Percentiles rank a stretch among this genome's conserved stretches.
Evolutionary conservation across 2,888 invertebrate species (phyloP).

Genomic region (Tenthredo amoena): DNA sequence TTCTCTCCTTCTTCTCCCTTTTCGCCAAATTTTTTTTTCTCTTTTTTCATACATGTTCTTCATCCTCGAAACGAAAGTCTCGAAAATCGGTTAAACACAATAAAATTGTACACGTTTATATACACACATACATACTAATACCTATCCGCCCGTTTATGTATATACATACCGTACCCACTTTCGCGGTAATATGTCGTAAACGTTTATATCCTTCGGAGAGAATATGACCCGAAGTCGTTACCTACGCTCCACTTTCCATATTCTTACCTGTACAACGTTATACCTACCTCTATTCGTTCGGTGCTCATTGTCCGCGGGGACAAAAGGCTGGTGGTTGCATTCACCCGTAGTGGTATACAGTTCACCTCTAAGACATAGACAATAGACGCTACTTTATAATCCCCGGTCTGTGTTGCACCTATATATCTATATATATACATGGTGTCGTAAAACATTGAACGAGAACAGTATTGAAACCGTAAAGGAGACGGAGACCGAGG

Average conservation of each 20-base stretch:
- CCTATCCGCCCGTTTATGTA: not conserved
- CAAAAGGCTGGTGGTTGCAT: constrained; percentile 40
- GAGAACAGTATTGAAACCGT: constrained; percentile 14
- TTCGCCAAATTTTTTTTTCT: not conserved
- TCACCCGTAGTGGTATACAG: not conserved
- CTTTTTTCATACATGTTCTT: not conserved
- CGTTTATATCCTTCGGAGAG: not conserved
- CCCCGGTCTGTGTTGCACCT: not conserved
- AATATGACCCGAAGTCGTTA: not conserved
- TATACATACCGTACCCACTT: not conserved
- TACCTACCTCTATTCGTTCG: not conserved
- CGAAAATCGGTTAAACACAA: not conserved
- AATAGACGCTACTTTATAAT: constrained; percentile 20
- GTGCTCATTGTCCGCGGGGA: not conserved
- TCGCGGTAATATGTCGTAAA: constrained; percentile 16
- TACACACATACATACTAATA: not conserved
- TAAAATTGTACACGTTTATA: not conserved
- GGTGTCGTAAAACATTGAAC: constrained; percentile 30
- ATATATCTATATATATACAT: not conserved
- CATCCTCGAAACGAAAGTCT: not conserved
- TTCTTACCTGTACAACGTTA: constrained; percentile 26
- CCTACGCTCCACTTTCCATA: constrained; percentile 40
- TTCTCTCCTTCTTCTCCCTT: not conserved
- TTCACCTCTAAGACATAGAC: not conserved
- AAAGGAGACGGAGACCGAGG: not conserved